Evolutionary conservation across 64 coral and sea anemone species (phyloP).

Genomic region (Montipora efflorescens): DNA sequence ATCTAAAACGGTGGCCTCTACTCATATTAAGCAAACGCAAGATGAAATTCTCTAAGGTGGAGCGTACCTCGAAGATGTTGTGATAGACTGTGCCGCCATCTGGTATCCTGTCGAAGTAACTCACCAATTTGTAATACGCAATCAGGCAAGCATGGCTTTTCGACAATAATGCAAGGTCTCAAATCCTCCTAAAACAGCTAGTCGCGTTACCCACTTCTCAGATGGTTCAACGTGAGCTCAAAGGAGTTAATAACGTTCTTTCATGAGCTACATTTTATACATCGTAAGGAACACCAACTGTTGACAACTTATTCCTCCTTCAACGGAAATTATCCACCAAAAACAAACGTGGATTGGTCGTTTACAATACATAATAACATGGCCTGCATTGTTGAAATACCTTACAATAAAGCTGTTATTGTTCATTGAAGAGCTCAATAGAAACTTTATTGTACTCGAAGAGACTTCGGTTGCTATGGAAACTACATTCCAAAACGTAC

Average conservation of each 20-base stretch:
- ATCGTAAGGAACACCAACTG: neutral
- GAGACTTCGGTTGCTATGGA: constrained; percentile 17
- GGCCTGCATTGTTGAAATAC: constrained; percentile 57
- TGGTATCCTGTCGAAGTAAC: neutral
- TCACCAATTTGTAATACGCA: neutral
- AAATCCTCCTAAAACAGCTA: neutral
- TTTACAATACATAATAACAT: constrained; percentile 62
- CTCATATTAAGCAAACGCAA: neutral
- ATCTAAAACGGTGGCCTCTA: neutral
- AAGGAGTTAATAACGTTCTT: neutral
- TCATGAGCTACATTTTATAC: constrained; percentile 8
- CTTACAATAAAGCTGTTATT: constrained; percentile 58
- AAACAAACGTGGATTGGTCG: constrained; percentile 62
- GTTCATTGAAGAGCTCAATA: constrained; percentile 24
- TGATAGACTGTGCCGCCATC: neutral
- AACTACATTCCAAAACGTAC: constrained; percentile 30
- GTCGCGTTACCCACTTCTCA: neutral
- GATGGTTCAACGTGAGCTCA: neutral
- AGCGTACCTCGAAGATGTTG: constrained; percentile 14
- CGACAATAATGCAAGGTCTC: neutral
- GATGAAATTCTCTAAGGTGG: neutral
- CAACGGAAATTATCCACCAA: constrained; percentile 43
- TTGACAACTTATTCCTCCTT: constrained; percentile 50
- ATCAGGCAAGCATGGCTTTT: constrained; percentile 22
- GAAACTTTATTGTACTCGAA: constrained; percentile 34